Conservation (phyloP, 2,888 invertebrate genomes). For the Folsomia manolachei region DNA sequence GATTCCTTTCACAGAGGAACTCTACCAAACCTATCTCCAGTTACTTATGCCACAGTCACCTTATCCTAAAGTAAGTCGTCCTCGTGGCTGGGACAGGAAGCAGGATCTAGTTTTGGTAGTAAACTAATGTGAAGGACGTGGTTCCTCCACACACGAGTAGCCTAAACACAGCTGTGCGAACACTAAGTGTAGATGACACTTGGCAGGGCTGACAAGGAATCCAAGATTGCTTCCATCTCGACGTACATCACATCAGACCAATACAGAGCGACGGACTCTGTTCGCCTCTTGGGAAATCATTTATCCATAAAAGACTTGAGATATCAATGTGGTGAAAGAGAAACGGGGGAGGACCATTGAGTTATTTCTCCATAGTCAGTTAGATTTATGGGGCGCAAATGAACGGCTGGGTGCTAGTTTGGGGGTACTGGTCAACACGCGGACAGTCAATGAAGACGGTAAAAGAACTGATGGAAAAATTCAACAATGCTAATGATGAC, state of each 20-base stretch:
- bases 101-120: background rate
- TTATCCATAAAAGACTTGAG: slow-evolving; percentile 47
- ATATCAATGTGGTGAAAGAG: slow-evolving; percentile 20
- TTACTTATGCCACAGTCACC: no score
- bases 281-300: slow-evolving; percentile 51
- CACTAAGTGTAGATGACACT: slow-evolving; percentile 51
- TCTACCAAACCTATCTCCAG: background rate
- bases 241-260: background rate
- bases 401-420: no score
- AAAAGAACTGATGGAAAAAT: no score
- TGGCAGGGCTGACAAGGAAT: slow-evolving; percentile 51
- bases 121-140: background rate
- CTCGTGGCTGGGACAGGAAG: no score
- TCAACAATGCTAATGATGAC: no score
- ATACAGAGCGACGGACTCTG: slow-evolving; percentile 24
- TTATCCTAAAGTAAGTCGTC: no score
- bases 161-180: slow-evolving; percentile 49
- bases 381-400: background rate
- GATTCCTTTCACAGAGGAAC: background rate
- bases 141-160: slow-evolving; percentile 28
- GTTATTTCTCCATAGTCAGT: background rate
- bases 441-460: no score
- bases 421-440: no score
- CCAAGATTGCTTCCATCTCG: slow-evolving; percentile 31
- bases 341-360: background rate